These are phyloP conservation scores for Sisor rabdophorus DNA, from an alignment of 2,113 vertebrate genomes.

Conservation along the genomic window DNA sequence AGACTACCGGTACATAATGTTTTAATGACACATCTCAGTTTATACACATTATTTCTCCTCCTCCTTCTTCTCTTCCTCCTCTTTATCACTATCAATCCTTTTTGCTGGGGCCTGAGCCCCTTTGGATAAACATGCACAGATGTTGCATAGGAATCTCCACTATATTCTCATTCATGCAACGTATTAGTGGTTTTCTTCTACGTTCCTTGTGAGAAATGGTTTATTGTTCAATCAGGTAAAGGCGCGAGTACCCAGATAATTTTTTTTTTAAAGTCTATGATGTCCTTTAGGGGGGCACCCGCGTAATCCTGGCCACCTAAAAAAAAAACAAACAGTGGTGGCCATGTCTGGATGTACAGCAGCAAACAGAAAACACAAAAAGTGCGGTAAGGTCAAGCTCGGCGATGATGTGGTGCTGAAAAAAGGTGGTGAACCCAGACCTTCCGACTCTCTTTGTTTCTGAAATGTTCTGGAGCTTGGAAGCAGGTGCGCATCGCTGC, in stretches of 20 bases:
- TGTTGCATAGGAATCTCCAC: slow-evolving; percentile 57
- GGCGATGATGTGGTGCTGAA: not conserved
- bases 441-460: not conserved
- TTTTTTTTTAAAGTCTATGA: slow-evolving; percentile 1
- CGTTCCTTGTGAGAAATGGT: slow-evolving; percentile 48
- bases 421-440: not conserved
- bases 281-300: slow-evolving; percentile 19
- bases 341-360: slow-evolving; percentile 38
- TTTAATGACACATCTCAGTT: slow-evolving; percentile 55
- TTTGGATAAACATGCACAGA: slow-evolving; percentile 56
- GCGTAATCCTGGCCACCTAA: slow-evolving; percentile 8
- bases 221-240: slow-evolving; percentile 41
- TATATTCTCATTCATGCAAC: slow-evolving; percentile 58
- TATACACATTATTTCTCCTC: slow-evolving; percentile 48
- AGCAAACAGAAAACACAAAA: slow-evolving; percentile 38
- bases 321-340: slow-evolving; percentile 17
- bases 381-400: slow-evolving; percentile 46
- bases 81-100: slow-evolving; percentile 37
- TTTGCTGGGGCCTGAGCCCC: slow-evolving; percentile 44
- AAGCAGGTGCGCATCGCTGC: slow-evolving; percentile 5
- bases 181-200: slow-evolving; percentile 53
- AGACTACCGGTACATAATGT: slow-evolving; percentile 53
- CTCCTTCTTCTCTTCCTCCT: slow-evolving; percentile 31
- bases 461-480: not conserved
- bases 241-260: slow-evolving; percentile 23